Base-by-base conservation (phyloP, 2,888 invertebrate species). In the Uropetala carovei region DNA sequence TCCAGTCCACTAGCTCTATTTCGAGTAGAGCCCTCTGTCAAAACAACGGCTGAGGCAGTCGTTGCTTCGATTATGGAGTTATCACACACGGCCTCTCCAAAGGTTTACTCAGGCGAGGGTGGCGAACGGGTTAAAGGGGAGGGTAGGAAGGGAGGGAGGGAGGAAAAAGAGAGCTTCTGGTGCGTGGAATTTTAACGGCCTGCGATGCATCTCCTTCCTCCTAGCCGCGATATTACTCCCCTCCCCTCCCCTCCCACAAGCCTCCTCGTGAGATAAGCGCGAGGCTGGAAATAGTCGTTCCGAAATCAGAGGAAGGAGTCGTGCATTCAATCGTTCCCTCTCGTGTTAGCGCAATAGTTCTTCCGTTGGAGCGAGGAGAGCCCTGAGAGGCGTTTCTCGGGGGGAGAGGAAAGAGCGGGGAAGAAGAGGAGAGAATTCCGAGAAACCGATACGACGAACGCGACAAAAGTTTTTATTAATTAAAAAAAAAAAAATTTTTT, bases 1-100 rank as follows among this genome's bases (percentile, higher is more conserved):
- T 83, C 83, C 56, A 56, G 57, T 83, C 89, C 89, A n/a, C 89
- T 56, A 43, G 89, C 89, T 89, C 89, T 89, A 89, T 89, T 89
- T 89, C 27, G 43, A 89, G 89, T 30, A 43, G 56, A 18, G 60
- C 68, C 89, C 56, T 64, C 59, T 89, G 89, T 89, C 43, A 89
- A 89, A 89, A 89, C 89, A 89, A 89, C 89, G 68, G 85, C 11
- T n/a, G 56, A 59, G 60, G 64, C 68, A 64, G 64, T 64, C 68
- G 64, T 27, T 60, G 43, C 43, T 43, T 89, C 68, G 89, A 89
- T 89, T 89, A 68, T 89, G 30, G 64, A 60, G 64, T 89, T 89
- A 89, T 89, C 89, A 89, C 89, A 89, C 64, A 64, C 89, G 86
- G 86, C 27, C 83, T 68, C 43, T 43, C 64, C 89, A 68, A 89